Base-by-base conservation (phyloP, 2,797 vertebrate species). In the Karalla daura region DNA sequence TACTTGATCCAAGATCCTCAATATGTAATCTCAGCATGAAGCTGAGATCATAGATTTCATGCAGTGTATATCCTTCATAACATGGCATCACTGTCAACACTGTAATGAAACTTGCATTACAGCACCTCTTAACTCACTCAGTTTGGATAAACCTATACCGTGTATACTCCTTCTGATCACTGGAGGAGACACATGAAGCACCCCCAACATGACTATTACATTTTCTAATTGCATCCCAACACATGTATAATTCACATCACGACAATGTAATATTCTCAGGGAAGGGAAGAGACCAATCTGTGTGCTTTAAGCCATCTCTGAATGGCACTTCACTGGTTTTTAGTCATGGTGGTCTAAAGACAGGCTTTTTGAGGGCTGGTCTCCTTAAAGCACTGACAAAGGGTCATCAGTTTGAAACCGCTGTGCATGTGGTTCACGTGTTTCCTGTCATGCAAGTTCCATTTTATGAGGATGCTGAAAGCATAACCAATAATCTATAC, bases 151-250 rank as follows among this genome's bases (percentile, higher is more conserved):
- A 50, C 28, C 41, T 43, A 15, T 14, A 7, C 21, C 23, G 10
- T 27, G 25, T 52, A 15, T 36, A 74, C 75, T 71, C 51, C 46
- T 49, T 76, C 76, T 63, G 67, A 80, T 79, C 33, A 45, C 55
- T 46, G 43, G 35, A 55, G 62, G 51, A 82, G 61, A 83, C 46
- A 25, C 62, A 76, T 75, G 63, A 66, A 71, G 70, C 62, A 59
- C 77, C 71, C 62, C 47, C 41, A 78, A 81, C 67, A 86, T 80
- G 81, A 81, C 84, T 86, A 87, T 84, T 79, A 78, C 80, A 88
- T 82, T 84, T 87, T 85, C 72, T 85, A 80, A 87, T 80, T 88
- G 74, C 76, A 78, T 83, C 72, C 80, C 61, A 74, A 68, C 46
- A 56, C 55, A 82, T 88, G 60, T 78, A 76, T 88, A 81, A 89